phyloP scores from a whole-genome alignment of 2,797 vertebrate species.

The Columba guinea region DNA sequence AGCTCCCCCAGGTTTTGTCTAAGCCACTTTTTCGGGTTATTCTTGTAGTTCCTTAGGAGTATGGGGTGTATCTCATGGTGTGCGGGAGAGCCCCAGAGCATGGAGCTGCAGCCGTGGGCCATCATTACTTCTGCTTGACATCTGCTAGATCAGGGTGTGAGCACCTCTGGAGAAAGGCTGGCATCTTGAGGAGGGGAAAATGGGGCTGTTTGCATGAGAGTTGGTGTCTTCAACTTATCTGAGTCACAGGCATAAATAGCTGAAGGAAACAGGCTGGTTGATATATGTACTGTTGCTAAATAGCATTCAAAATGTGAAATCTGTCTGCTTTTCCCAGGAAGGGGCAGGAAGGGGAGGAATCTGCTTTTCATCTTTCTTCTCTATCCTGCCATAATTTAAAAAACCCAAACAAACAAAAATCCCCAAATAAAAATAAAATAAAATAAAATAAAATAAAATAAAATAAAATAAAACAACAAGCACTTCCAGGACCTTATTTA shows the following conservation, averaged over 20 bases:
- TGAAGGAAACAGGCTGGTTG: not conserved
- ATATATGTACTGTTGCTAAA: not conserved
- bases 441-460: not conserved
- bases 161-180: not conserved
- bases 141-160: not conserved
- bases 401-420: not conserved
- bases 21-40: not conserved
- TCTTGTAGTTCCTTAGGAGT: not conserved
- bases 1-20: not conserved
- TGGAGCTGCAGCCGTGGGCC: not conserved
- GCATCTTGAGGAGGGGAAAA: not conserved
- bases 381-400: not conserved
- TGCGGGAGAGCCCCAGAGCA: not conserved
- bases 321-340: not conserved
- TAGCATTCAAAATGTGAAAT: not conserved
- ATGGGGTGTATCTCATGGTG: fast-evolving
- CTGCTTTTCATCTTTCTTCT: not conserved
- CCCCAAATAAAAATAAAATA: not conserved
- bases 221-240: not conserved
- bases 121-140: not conserved
- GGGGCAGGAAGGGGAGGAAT: not conserved
- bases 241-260: not conserved
- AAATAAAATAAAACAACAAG: not conserved
- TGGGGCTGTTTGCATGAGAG: not conserved
- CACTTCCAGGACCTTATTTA: not conserved